Evolutionary conservation across 2,797 vertebrate species (phyloP).

Genomic region (Scarus forsteni): DNA sequence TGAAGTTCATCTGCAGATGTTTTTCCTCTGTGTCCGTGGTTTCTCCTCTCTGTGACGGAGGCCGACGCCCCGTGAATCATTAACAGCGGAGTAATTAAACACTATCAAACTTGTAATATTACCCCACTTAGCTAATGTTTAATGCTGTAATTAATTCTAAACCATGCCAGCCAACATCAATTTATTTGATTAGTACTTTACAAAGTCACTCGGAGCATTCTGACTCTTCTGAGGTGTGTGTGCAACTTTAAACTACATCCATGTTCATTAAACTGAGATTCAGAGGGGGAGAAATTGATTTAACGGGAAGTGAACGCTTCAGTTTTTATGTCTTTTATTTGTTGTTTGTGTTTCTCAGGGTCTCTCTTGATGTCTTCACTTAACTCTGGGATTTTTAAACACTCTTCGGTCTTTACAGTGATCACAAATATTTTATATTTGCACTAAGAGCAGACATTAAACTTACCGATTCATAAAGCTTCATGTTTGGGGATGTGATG

Average conservation of each 20-base stretch:
- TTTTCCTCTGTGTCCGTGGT: constrained; percentile 20
- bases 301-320: constrained; percentile 41
- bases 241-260: constrained; percentile 36
- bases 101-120: constrained; percentile 74
- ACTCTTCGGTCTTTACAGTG: neutral
- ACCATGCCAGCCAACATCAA: constrained; percentile 82
- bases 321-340: constrained; percentile 41
- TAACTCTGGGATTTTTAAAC: neutral
- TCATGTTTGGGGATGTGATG: no score
- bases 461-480: no score
- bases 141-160: constrained; percentile 83
- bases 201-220: constrained; percentile 80
- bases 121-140: constrained; percentile 83
- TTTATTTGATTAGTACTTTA: constrained; percentile 84
- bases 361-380: neutral
- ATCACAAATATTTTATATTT: neutral
- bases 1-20: constrained; percentile 5
- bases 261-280: constrained; percentile 55
- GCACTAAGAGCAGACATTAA: no score
- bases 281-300: constrained; percentile 38
- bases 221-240: constrained; percentile 49
- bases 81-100: constrained; percentile 62
- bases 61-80: constrained; percentile 59
- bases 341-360: constrained; percentile 3
- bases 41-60: constrained; percentile 28